These are phyloP conservation scores for Steatornis caripensis DNA, from an alignment of 2,113 vertebrate genomes.

Conservation along the genomic window DNA sequence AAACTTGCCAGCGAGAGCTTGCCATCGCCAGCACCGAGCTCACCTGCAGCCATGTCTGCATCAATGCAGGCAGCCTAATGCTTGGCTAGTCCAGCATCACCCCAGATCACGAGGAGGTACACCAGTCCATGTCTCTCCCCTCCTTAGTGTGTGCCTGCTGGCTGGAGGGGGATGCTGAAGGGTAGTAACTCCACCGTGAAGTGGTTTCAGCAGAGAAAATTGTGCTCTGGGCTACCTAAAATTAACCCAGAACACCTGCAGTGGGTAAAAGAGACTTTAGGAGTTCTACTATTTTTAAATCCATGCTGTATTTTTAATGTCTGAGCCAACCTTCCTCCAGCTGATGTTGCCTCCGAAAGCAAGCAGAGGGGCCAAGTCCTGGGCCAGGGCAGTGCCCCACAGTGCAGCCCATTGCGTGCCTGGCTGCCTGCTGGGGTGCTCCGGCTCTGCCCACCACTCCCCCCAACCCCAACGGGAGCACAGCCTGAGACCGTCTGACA, in stretches of 20 bases:
- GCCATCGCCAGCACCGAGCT: neutral
- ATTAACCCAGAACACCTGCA: neutral
- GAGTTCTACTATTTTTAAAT: neutral
- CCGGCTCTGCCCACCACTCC: neutral
- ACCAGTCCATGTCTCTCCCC: neutral
- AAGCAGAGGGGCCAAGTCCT: neutral
- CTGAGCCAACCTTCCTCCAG: neutral
- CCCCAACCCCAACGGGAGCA: neutral
- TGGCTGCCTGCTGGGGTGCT: neutral
- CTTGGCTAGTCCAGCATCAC: neutral
- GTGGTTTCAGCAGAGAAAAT: neutral
- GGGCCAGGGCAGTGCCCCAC: accelerated
- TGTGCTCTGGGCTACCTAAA: neutral
- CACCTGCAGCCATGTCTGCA: neutral
- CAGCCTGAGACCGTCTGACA: neutral
- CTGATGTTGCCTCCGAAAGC: neutral
- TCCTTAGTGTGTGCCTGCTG: neutral
- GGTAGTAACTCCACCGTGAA: neutral
- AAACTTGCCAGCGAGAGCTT: accelerated
- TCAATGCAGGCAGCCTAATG: accelerated
- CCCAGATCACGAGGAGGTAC: neutral
- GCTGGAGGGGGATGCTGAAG: neutral
- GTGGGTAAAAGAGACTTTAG: neutral
- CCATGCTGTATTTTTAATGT: neutral
- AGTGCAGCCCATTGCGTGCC: neutral